These are phyloP conservation scores for Lutjanus erythropterus DNA, from an alignment of 2,113 vertebrate genomes.

Conservation along the genomic window DNA sequence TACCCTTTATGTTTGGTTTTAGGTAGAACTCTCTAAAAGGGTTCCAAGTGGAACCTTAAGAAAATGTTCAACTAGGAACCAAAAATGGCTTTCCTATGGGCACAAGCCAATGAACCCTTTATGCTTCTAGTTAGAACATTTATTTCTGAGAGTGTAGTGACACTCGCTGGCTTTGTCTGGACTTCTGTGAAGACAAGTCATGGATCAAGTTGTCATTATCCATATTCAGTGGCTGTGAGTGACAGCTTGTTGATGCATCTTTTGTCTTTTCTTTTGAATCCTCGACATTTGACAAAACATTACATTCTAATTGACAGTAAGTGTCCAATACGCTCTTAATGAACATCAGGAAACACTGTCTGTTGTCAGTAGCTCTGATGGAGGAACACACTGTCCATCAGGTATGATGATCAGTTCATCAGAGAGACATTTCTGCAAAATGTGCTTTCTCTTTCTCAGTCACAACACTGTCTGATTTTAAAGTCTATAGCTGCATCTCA, in stretches of 20 bases:
- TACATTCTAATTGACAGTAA: not conserved
- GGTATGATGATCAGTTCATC: not conserved
- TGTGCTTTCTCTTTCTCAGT: not conserved
- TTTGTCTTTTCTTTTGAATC: not conserved
- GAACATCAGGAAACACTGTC: not conserved
- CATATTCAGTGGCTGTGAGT: not conserved
- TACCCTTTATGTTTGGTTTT: no score
- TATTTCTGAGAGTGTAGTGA: no score
- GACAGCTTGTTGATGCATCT: not conserved
- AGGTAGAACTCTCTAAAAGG: no score
- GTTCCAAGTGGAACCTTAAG: no score
- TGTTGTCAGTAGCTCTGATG: not conserved
- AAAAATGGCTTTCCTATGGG: no score
- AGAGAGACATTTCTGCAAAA: not conserved
- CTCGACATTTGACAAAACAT: no score
- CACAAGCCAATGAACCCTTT: no score
- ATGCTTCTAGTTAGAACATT: no score
- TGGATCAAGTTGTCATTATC: not conserved
- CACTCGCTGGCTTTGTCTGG: not conserved
- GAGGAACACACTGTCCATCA: not conserved
- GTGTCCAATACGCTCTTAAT: not conserved
- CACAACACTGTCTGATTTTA: not conserved
- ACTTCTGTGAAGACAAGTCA: not conserved
- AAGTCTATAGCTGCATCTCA: not conserved
- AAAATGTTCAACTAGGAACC: no score